phyloP scores from a whole-genome alignment of 2,113 vertebrate species.

The Benitochromis conjunctus region DNA sequence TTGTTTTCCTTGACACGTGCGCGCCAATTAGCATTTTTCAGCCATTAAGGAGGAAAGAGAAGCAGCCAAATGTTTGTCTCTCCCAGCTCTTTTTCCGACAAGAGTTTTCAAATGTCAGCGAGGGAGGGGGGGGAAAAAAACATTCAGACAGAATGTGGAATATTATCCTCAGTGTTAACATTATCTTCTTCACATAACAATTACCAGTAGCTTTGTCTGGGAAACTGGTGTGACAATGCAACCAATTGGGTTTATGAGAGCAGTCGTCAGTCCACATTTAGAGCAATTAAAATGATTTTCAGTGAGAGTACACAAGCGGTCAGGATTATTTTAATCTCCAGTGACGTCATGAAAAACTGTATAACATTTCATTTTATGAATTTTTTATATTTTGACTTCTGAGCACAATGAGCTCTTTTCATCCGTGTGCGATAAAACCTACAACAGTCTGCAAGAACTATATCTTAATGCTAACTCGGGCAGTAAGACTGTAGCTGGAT shows the following conservation, averaged over 20 bases:
- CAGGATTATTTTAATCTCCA: constrained; percentile 6
- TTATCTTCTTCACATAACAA: constrained; percentile 40
- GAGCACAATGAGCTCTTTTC: background rate
- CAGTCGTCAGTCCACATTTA: constrained; percentile 30
- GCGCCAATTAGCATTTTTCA: constrained; percentile 75
- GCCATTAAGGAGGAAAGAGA: constrained; percentile 65
- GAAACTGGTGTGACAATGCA: constrained; percentile 22
- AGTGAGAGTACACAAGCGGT: background rate
- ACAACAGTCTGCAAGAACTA: background rate
- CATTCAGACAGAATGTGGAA: background rate
- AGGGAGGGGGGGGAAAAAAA: background rate
- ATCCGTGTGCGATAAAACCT: background rate
- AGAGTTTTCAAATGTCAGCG: constrained; percentile 22
- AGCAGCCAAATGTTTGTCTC: constrained; percentile 66
- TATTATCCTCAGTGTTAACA: constrained; percentile 44
- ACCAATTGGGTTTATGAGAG: constrained; percentile 3
- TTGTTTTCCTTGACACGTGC: constrained; percentile 72
- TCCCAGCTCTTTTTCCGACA: constrained; percentile 28
- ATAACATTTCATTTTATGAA: background rate
- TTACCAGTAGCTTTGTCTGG: constrained; percentile 26
- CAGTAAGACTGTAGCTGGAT: background rate
- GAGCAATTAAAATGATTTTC: constrained; percentile 43
- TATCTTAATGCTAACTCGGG: background rate
- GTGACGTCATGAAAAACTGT: constrained; percentile 18
- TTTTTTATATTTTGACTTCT: background rate